phyloP scores from a whole-genome alignment of 2,888 invertebrate genomes.

The Syrphus vitripennis region DNA sequence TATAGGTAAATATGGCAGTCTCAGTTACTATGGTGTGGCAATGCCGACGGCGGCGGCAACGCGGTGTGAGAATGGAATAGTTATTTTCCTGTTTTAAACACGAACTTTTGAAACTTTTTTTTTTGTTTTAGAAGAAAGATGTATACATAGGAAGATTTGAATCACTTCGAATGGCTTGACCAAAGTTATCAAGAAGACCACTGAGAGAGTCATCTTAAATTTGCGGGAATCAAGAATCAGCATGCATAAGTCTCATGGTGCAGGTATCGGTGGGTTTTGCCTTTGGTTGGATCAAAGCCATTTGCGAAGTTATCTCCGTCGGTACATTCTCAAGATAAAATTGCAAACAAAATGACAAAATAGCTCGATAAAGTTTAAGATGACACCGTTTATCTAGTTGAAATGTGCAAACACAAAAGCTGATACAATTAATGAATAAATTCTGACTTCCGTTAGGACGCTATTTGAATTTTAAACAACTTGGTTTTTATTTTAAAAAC shows the following conservation, averaged over 20 bases:
- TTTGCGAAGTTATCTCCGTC: background rate
- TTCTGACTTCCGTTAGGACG: no score
- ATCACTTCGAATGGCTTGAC: background rate
- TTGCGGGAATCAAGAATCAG: no score
- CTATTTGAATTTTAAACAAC: no score
- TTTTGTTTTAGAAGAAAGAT: slow-evolving; percentile 6
- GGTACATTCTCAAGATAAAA: background rate
- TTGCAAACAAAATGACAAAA: no score
- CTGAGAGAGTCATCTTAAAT: background rate
- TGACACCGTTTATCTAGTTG: no score
- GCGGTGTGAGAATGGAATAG: background rate
- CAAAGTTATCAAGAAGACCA: background rate
- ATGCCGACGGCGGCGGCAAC: background rate
- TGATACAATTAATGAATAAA: no score
- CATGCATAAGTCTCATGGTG: background rate
- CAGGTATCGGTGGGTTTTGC: no score
- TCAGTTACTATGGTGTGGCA: background rate
- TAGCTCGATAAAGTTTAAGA: no score
- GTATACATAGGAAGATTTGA: background rate
- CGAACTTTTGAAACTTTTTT: background rate
- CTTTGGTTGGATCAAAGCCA: background rate
- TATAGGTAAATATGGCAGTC: no score
- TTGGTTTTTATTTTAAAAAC: no score
- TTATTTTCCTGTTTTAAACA: background rate
- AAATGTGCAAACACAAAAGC: no score